Evolutionary conservation across 2,888 invertebrate genomes (phyloP), one percentile per base, ranked within the genome.

Genomic region (Athalia cordata): DNA sequence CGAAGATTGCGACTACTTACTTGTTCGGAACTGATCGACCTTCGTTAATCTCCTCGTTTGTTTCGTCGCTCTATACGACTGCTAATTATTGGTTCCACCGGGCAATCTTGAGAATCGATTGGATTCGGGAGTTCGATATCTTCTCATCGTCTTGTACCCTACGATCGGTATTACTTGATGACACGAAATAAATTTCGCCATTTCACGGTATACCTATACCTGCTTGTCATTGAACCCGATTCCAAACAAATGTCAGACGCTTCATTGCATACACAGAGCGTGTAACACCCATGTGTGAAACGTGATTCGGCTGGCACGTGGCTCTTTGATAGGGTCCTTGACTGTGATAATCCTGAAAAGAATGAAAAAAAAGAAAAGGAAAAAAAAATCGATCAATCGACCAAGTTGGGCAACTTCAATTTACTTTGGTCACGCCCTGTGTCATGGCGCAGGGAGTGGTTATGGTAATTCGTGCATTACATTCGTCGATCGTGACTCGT

Each of bases 401-500:
- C 65, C 59, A 67, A 80, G 79, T 81, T 79, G 80, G 79, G 81
- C 77, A 80, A 81, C 77, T 77, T 79, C 81, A 77, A 80, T 81
- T 77, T 77, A 82, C 81, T 72, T 78, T 80, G 80, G 79, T 83
- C 82, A 84, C 84, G 83, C 82, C 85, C 80, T 79, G 61, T 80
- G 78, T 81, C 80, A 79, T 61, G 77, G 83, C 83, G 83, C 80
- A 83, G 82, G 83, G 82, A 82, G 84, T 81, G 83, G 82, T 81
- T 81, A 70, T 80, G 81, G 77, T 72, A 72, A 72, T 72, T 72
- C 72, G 59, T 72, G 72, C 72, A 72, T 72, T 72, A 72, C 72
- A 59, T 59, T 72, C 72, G 13, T 59, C 72, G 72, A 72, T 72
- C 72, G 72, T 72, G 72, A 72, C 72, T 72, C 47, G 72, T 57